A percentile compares a stretch with the other conserved stretches of the same genome.
Evolutionary conservation across 2,888 invertebrate species (phyloP).

Genomic region (Globia sparganii): DNA sequence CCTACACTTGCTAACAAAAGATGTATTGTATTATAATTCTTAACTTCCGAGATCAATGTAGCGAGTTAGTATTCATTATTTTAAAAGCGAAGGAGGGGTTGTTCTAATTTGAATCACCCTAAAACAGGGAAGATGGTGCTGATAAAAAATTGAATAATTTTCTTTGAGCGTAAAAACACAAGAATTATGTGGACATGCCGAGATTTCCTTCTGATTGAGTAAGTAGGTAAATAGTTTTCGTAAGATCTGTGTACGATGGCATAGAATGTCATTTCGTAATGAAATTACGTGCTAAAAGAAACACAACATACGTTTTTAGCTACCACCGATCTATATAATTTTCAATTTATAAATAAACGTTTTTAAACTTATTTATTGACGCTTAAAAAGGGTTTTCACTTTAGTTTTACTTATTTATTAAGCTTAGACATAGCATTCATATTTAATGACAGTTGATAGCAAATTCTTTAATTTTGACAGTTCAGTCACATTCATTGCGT

Average conservation of each 20-base stretch:
- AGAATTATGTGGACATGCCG: slow-evolving; percentile 19
- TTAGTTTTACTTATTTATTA: too few relatives aligned
- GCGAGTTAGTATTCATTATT: slow-evolving; percentile 57
- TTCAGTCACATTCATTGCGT: too few relatives aligned
- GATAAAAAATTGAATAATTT: slow-evolving; percentile 60
- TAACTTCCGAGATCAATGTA: slow-evolving; percentile 45
- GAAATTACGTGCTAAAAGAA: too few relatives aligned
- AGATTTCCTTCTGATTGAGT: neutral
- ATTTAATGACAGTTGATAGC: too few relatives aligned
- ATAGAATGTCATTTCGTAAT: neutral
- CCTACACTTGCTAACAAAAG: too few relatives aligned
- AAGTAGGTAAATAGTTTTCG: neutral
- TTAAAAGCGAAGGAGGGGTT: slow-evolving; percentile 33
- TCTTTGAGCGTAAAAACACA: slow-evolving; percentile 18
- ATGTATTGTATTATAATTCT: slow-evolving; percentile 7
- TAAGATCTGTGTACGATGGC: neutral
- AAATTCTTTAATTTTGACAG: too few relatives aligned
- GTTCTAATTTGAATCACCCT: slow-evolving; percentile 62
- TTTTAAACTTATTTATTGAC: too few relatives aligned
- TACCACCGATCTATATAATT: too few relatives aligned
- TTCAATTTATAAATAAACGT: too few relatives aligned
- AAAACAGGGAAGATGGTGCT: slow-evolving; percentile 45
- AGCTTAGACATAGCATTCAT: too few relatives aligned
- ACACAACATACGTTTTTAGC: too few relatives aligned
- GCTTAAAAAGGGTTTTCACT: too few relatives aligned